Base-by-base conservation (phyloP, 2,888 invertebrate species). In the Orgyia antiqua region DNA sequence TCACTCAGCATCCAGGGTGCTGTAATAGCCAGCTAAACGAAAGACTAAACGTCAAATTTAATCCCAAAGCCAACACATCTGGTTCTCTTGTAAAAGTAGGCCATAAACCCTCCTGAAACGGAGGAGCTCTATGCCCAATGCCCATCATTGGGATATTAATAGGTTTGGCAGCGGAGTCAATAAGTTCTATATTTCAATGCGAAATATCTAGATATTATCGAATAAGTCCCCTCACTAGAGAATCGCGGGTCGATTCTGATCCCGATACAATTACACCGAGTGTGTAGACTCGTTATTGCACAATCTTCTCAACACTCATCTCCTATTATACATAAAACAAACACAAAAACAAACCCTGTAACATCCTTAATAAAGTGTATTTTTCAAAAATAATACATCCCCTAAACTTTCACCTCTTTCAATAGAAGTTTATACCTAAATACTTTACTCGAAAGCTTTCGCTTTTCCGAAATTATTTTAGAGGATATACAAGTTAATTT, bases 351-450 rank as follows among this genome's bases (percentile, higher is more conserved):
- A 45, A 3, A 62, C 69, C 58, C 43, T 76, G 52, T 38, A 7
- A 3, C 27, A 9, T 20, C 4, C 15, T n/a, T 7, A 4, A 30
- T 53, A 79, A 54, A 58, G 67, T 47, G 38, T 42, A 64, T 33
- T 58, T 58, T 66, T 15, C 36, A 33, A 28, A 26, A 46, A 45
- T 59, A 41, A 23, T 31, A 34, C 33, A 46, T 49, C 53, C 69
- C 71, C 71, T 57, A 73, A 82, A 86, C 82, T 84, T 86, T 84
- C 84, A 84, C 83, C 83, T 83, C 84, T 83, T 83, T 80, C 84
- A 77, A 83, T 83, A 76, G 76, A 73, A 84, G 75, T 84, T 83
- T 80, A 82, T 80, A 86, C 82, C 82, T 80, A 83, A 82, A 82
- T 83, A 82, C 80, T 76, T 83, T 75, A 72, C 76, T 79, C 74